phyloP scores from a whole-genome alignment of 2,888 invertebrate species.

The Electrophaes corylata region DNA sequence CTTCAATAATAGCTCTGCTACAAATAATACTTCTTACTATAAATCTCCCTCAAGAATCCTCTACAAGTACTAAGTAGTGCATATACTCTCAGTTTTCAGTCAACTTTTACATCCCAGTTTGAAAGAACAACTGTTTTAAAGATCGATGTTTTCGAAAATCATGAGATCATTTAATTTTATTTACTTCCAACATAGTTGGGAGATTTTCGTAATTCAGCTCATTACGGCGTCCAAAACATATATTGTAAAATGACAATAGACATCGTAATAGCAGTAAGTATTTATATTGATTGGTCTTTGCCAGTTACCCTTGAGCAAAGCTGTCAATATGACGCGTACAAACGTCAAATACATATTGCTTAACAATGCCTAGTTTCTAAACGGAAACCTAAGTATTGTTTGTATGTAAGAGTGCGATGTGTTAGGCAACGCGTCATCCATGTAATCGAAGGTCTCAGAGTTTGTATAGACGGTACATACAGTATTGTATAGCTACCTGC shows the following conservation, averaged over 20 bases:
- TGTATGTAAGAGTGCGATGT: conserved; percentile 48
- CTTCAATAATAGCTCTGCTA: too few relatives aligned
- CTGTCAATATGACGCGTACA: conserved; percentile 49
- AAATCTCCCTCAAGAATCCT: too few relatives aligned
- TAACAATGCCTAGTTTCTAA: conserved; percentile 69
- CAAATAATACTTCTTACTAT: too few relatives aligned
- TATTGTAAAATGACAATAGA: conserved; percentile 34
- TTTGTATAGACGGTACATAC: conserved; percentile 35
- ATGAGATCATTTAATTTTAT: neutral
- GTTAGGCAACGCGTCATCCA: conserved; percentile 71
- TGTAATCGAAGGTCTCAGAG: conserved; percentile 69
- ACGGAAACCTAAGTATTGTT: conserved; percentile 69
- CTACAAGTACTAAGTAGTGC: too few relatives aligned
- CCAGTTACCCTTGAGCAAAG: conserved; percentile 45
- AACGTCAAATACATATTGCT: conserved; percentile 58
- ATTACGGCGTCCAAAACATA: conserved; percentile 14
- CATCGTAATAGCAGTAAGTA: conserved; percentile 35
- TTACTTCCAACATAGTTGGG: neutral
- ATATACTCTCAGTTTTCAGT: too few relatives aligned
- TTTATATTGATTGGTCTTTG: conserved; percentile 44
- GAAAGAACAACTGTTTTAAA: too few relatives aligned
- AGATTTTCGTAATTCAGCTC: conserved; percentile 1
- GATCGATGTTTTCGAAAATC: too few relatives aligned
- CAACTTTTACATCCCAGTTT: too few relatives aligned
- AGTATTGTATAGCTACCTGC: conserved; percentile 39